These are phyloP conservation scores for Pocillopora meandrina DNA, from an alignment of 92 coral and sea anemone species.

Conservation along the genomic window DNA sequence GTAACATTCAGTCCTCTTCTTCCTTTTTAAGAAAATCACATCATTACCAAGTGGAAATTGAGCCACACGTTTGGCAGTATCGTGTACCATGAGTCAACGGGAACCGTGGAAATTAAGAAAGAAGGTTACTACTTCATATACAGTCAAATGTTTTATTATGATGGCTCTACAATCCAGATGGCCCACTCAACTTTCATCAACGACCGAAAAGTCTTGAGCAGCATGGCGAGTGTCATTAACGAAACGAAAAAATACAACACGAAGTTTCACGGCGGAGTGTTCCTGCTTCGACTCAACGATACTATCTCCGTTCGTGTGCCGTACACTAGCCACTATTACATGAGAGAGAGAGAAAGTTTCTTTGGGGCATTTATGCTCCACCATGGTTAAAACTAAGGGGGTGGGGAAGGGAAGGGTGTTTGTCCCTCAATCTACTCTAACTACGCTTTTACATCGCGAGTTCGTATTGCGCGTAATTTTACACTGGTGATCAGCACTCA, in stretches of 20 bases:
- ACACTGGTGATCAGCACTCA: no score
- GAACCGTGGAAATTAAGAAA: conserved; percentile 46
- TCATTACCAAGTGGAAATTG: conserved; percentile 27
- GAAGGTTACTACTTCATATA: conserved; percentile 75
- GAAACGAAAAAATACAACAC: conserved; percentile 51
- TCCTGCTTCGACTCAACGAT: conserved; percentile 56
- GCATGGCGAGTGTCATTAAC: conserved; percentile 54
- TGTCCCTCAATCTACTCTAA: no score
- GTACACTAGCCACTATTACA: conserved; percentile 35
- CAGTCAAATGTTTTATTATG: conserved; percentile 77
- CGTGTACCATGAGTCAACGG: conserved; percentile 47
- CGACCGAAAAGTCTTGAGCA: conserved; percentile 42
- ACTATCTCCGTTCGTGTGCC: conserved; percentile 65
- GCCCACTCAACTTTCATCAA: conserved; percentile 62
- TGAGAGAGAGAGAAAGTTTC: conserved; percentile 58
- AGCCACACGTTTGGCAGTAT: conserved; percentile 69
- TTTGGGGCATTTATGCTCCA: conserved; percentile 80
- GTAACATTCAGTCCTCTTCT: no score
- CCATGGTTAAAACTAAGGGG: neutral
- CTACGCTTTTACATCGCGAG: no score
- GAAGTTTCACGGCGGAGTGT: conserved; percentile 75
- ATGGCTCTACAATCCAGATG: conserved; percentile 41
- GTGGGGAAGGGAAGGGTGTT: no score
- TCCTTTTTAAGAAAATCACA: neutral
- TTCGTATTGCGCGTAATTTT: no score